These are phyloP conservation scores for Drosophila sturtevanti DNA, from an alignment of 1,140 invertebrate species.

Conservation along the genomic window DNA sequence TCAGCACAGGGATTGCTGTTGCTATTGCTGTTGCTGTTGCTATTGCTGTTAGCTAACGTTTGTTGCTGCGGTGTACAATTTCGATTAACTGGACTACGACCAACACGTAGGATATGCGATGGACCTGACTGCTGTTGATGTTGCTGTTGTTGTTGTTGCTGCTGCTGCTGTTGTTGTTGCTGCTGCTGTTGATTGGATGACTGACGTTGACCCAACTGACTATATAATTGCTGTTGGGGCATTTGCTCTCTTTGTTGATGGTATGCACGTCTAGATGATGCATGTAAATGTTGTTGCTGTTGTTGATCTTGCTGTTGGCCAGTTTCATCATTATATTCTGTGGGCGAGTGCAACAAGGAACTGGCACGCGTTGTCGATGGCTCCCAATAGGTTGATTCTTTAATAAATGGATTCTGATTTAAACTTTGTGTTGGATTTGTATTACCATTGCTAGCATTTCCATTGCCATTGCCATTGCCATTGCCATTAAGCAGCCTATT, in stretches of 20 bases:
- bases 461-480: conserved; percentile 8
- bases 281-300: conserved; percentile 50
- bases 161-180: conserved; percentile 23
- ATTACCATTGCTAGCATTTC: conserved; percentile 36
- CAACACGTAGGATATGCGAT: conserved; percentile 59
- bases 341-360: conserved; percentile 61
- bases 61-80: conserved; percentile 35
- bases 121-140: conserved; percentile 1
- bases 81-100: conserved; percentile 71
- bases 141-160: conserved; percentile 25
- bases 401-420: conserved; percentile 80
- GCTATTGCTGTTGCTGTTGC: conserved; percentile 33
- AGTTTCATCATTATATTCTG: conserved; percentile 53
- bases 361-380: conserved; percentile 57
- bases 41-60: conserved; percentile 21
- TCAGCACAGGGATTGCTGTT: conserved; percentile 71
- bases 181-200: conserved; percentile 23
- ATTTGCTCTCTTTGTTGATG: conserved; percentile 60
- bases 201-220: conserved; percentile 43
- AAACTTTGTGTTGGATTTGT: conserved; percentile 4
- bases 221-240: conserved; percentile 55
- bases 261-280: conserved; percentile 57
- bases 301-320: conserved; percentile 41
- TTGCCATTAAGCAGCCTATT: conserved; percentile 41
- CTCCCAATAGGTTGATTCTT: conserved; percentile 78